phyloP scores from a whole-genome alignment of 2,113 vertebrate species.

The Candoia aspera region DNA sequence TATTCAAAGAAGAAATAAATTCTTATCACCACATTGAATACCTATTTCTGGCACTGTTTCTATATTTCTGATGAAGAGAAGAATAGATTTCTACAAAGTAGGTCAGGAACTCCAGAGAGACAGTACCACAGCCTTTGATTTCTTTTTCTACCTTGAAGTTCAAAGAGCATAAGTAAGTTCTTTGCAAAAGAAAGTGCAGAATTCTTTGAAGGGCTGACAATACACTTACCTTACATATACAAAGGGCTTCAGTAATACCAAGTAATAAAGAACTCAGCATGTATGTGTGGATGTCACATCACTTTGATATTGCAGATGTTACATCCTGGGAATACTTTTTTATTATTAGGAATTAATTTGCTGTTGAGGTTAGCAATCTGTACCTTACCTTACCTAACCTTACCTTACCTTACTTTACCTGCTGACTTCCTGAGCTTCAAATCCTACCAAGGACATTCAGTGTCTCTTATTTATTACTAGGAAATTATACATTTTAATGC shows the following conservation, averaged over 20 bases:
- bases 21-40: slow-evolving; percentile 52
- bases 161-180: slow-evolving; percentile 75
- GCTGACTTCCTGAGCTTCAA: not conserved
- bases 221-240: slow-evolving; percentile 39
- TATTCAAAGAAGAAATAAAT: slow-evolving; percentile 59
- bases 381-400: not conserved
- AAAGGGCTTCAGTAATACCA: slow-evolving; percentile 26
- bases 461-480: not conserved
- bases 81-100: slow-evolving; percentile 70
- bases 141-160: slow-evolving; percentile 71
- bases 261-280: not conserved
- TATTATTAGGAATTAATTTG: slow-evolving; percentile 6
- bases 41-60: slow-evolving; percentile 61
- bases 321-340: not conserved
- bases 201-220: slow-evolving; percentile 65
- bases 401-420: not conserved
- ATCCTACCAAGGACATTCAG: not conserved
- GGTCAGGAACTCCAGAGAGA: slow-evolving; percentile 75
- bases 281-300: not conserved
- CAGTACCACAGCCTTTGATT: slow-evolving; percentile 72
- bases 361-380: not conserved
- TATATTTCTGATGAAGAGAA: slow-evolving; percentile 58
- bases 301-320: not conserved
- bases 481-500: not conserved
- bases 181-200: slow-evolving; percentile 59